Percentiles rank a stretch among this genome's conserved stretches.
phyloP scores from a whole-genome alignment of 2,113 vertebrate species.

The Pomatorhinus ruficollis region DNA sequence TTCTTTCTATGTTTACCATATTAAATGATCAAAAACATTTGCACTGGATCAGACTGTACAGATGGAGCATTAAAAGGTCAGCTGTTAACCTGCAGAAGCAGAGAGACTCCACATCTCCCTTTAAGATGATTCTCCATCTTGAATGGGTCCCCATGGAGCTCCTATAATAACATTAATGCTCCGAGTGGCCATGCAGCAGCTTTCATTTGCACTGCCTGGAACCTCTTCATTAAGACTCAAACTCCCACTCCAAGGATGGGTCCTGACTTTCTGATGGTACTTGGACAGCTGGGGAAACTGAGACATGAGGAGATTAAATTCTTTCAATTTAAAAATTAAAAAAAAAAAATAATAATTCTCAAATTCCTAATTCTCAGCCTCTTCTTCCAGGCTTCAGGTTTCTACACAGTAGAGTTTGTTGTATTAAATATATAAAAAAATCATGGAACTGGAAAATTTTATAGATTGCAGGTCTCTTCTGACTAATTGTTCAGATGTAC shows the following conservation, averaged over 20 bases:
- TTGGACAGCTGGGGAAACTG: not conserved
- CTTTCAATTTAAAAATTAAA: not conserved
- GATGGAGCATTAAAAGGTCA: constrained; percentile 45
- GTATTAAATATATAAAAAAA: not conserved
- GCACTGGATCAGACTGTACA: not conserved
- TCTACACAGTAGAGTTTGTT: not conserved
- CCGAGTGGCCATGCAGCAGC: not conserved
- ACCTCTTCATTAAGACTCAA: constrained; percentile 24
- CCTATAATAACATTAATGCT: constrained; percentile 21
- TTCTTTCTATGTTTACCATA: not conserved
- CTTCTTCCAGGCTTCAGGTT: not conserved
- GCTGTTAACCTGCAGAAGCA: constrained; percentile 13
- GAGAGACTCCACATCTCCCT: constrained; percentile 27
- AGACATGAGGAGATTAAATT: not conserved
- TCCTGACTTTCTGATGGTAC: not conserved
- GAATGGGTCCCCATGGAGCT: constrained; percentile 2
- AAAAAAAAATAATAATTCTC: not conserved
- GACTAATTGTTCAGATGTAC: not conserved
- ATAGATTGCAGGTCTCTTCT: not conserved
- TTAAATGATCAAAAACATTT: constrained; percentile 35
- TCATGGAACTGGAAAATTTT: not conserved
- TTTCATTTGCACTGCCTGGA: not conserved
- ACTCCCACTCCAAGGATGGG: not conserved
- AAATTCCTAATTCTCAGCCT: not conserved
- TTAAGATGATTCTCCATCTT: constrained; percentile 29